Conservation (phyloP, 1,140 invertebrate species). For the Drosophila arawakana region DNA sequence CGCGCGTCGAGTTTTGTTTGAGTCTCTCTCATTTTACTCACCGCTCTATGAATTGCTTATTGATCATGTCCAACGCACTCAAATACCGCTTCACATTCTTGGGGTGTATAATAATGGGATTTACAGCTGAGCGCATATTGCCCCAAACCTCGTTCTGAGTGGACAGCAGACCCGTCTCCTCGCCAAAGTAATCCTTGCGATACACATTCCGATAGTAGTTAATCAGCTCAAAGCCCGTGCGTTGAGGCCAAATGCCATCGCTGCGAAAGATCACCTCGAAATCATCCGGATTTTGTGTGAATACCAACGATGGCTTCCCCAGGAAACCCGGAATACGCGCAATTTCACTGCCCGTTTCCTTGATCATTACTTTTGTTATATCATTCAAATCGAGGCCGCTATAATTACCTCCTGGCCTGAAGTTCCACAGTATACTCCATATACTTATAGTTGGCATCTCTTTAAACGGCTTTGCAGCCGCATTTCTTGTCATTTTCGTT, state of each 20-base stretch:
- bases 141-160: constrained; percentile 45
- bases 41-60: constrained; percentile 53
- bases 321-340: constrained; percentile 35
- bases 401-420: constrained; percentile 44
- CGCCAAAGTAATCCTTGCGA: constrained; percentile 48
- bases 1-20: no score
- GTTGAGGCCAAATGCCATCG: constrained; percentile 60
- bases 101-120: constrained; percentile 84
- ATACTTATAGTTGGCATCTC: constrained; percentile 37
- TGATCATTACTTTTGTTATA: constrained; percentile 6
- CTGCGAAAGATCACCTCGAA: constrained; percentile 54
- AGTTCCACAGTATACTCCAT: constrained; percentile 26
- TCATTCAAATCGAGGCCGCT: constrained; percentile 30
- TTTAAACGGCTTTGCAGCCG: constrained; percentile 33
- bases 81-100: constrained; percentile 84
- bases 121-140: constrained; percentile 65
- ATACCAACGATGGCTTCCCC: constrained; percentile 29
- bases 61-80: constrained; percentile 79
- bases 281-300: constrained; percentile 56
- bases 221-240: constrained; percentile 46
- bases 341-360: constrained; percentile 38
- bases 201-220: constrained; percentile 46
- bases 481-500: not conserved
- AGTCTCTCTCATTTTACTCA: not conserved
- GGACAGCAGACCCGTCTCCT: constrained; percentile 28